Conservation (phyloP, 1,140 invertebrate genomes). For the Drosophila pseudoananassae region DNA sequence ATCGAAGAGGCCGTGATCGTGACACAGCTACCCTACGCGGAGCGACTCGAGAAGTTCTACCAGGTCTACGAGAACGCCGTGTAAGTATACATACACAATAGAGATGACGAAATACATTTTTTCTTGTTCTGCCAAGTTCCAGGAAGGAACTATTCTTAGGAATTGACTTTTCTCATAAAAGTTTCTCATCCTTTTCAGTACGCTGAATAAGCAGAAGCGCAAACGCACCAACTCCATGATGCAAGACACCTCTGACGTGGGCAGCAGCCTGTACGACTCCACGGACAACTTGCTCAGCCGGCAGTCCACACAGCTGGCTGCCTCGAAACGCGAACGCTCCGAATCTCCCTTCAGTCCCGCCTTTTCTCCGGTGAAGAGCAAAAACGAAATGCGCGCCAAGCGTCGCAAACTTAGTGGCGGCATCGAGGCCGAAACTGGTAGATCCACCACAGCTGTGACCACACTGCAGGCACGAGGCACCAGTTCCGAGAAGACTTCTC, state of each 20-base stretch:
- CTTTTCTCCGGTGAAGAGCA: conserved; percentile 64
- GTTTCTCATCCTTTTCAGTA: conserved; percentile 16
- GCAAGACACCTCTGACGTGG: conserved; percentile 64
- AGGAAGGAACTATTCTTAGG: neutral
- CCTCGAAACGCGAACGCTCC: conserved; percentile 68
- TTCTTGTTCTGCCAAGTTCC: neutral
- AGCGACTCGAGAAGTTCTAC: conserved; percentile 78
- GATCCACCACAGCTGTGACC: neutral
- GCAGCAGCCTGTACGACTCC: conserved; percentile 72
- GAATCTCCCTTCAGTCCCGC: conserved; percentile 69
- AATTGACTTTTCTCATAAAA: neutral
- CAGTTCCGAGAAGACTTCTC: conserved; percentile 5
- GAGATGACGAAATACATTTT: too few species aligned
- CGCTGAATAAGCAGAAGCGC: conserved; percentile 51
- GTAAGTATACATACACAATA: conserved; percentile 40
- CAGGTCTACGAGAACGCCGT: conserved; percentile 63
- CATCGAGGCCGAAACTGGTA: conserved; percentile 41
- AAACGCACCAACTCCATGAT: conserved; percentile 42
- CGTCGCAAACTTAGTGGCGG: conserved; percentile 56
- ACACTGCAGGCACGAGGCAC: neutral
- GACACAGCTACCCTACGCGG: conserved; percentile 44
- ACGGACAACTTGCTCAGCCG: conserved; percentile 55
- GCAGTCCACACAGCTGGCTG: conserved; percentile 6
- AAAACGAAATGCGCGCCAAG: conserved; percentile 52
- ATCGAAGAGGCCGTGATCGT: conserved; percentile 70